A percentile compares a stretch with the other conserved stretches of the same genome.
Conservation (phyloP, 2,797 vertebrate species). For the Melanotaenia trifasciata region DNA sequence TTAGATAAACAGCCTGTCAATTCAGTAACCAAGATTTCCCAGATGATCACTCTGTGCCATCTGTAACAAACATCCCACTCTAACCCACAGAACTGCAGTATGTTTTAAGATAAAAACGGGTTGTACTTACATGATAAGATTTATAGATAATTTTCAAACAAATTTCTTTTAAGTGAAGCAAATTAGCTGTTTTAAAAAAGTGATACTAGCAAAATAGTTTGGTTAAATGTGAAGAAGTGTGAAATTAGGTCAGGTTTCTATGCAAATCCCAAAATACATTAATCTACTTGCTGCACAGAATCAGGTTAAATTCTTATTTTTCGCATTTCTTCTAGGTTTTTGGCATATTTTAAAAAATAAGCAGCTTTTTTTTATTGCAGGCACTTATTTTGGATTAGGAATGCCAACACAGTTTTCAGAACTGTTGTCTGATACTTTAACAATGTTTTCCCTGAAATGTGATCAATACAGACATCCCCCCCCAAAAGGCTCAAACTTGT, state of each 20-base stretch:
- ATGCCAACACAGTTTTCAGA: slow-evolving; percentile 9
- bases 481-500: background rate
- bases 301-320: background rate
- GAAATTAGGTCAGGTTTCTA: background rate
- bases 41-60: background rate
- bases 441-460: slow-evolving; percentile 36
- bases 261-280: slow-evolving; percentile 2
- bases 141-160: background rate
- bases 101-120: background rate
- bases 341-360: slow-evolving; percentile 7
- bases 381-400: slow-evolving; percentile 56
- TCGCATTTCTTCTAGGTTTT: background rate
- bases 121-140: slow-evolving; percentile 3
- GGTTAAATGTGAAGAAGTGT: background rate
- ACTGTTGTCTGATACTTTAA: slow-evolving; percentile 8
- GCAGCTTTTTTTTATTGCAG: slow-evolving; percentile 11
- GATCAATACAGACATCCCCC: background rate
- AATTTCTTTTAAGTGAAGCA: background rate
- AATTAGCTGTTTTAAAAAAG: background rate
- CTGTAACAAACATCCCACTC: background rate
- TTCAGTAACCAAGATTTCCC: background rate
- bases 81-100: background rate
- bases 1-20: background rate
- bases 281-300: slow-evolving; percentile 12
- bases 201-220: background rate